phyloP scores from a whole-genome alignment of 2,113 vertebrate genomes.

The Taurulus bubalis region DNA sequence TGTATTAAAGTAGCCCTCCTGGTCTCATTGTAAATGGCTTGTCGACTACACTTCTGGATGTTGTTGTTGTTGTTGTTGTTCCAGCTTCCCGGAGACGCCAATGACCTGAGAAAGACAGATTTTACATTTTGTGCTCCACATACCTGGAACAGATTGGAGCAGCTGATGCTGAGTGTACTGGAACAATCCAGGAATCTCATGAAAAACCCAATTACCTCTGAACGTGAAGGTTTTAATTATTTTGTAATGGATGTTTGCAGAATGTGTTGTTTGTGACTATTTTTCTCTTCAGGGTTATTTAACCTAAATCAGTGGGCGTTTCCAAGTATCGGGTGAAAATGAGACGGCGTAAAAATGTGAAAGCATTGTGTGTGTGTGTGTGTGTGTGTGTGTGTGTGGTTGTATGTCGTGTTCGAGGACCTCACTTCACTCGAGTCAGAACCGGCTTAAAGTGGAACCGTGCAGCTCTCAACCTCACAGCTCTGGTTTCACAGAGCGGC shows the following conservation, averaged over 20 bases:
- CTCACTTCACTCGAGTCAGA: conserved; percentile 4
- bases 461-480: conserved; percentile 39
- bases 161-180: conserved; percentile 1
- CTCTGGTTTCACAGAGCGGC: conserved; percentile 60
- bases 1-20: neutral
- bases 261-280: no score
- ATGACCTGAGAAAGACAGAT: conserved; percentile 58
- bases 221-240: conserved; percentile 30
- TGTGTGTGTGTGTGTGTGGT: neutral
- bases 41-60: neutral
- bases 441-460: conserved; percentile 31
- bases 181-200: conserved; percentile 25
- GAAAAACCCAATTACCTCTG: conserved; percentile 31
- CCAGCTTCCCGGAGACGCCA: conserved; percentile 11
- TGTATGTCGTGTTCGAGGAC: neutral
- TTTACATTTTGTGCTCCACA: conserved; percentile 66
- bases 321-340: neutral
- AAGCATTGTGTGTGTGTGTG: conserved; percentile 2
- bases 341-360: neutral
- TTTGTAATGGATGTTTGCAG: conserved; percentile 12
- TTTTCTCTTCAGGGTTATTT: neutral
- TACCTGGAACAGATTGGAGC: conserved; percentile 64
- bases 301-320: neutral
- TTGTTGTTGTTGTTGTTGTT: conserved; percentile 36
- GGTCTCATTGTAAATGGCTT: conserved; percentile 9